These are phyloP conservation scores for Sinosuthora webbiana DNA, from an alignment of 2,113 vertebrate genomes.

Conservation along the genomic window DNA sequence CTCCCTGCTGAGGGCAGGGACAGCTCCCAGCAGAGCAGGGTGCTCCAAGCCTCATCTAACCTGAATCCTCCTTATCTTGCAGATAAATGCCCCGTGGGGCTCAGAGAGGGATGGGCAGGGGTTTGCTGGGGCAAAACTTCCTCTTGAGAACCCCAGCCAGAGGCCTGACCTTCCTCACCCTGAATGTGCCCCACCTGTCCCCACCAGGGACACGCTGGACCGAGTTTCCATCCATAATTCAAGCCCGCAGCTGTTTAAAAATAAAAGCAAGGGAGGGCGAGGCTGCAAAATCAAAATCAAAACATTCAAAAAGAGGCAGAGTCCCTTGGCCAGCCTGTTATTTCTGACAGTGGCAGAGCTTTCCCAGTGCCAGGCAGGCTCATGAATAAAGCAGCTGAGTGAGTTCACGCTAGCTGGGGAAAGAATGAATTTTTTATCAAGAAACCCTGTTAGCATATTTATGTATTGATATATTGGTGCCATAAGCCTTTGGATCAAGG, in stretches of 20 bases:
- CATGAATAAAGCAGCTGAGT: conserved; percentile 39
- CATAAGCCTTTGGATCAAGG: neutral
- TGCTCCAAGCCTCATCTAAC: neutral
- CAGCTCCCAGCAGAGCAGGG: neutral
- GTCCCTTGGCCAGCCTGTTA: neutral
- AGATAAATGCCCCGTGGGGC: rapidly evolving
- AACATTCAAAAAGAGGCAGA: neutral
- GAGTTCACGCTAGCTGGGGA: neutral
- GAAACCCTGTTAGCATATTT: conserved; percentile 39
- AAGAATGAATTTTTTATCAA: conserved; percentile 59
- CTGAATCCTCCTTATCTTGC: neutral
- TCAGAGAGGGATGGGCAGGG: neutral
- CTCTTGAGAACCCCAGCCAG: neutral
- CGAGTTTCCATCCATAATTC: neutral
- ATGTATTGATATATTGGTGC: conserved; percentile 34
- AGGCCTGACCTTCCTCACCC: neutral
- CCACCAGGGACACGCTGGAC: neutral
- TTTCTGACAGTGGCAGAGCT: conserved; percentile 8
- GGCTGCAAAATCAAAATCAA: neutral
- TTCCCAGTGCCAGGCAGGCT: neutral
- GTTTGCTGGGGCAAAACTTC: neutral
- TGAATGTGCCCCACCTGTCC: rapidly evolving
- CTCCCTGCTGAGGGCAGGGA: neutral
- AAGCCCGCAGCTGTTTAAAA: neutral
- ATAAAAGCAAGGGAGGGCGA: neutral